Conservation (phyloP, 2,797 vertebrate species). For the Myotis myotis region DNA sequence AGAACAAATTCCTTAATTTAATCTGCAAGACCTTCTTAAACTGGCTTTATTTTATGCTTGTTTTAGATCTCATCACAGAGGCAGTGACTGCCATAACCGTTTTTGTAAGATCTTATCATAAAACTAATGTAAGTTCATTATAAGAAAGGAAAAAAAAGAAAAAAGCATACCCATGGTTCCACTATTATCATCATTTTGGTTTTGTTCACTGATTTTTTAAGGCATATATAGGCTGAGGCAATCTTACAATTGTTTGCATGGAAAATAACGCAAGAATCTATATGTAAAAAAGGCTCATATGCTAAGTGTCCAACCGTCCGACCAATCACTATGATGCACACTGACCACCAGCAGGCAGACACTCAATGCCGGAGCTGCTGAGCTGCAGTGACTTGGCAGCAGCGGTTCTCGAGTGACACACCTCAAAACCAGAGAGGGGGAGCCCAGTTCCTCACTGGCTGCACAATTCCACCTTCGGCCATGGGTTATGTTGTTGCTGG, state of each 20-base stretch:
- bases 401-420: too few species aligned
- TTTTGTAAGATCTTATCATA: not conserved
- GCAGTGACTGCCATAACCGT: not conserved
- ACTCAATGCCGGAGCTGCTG: too few species aligned
- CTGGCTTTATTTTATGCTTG: not conserved
- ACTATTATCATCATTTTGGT: conserved; percentile 15
- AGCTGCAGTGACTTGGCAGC: too few species aligned
- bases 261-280: not conserved
- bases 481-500: too few species aligned
- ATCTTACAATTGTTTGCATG: not conserved
- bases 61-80: not conserved
- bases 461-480: too few species aligned
- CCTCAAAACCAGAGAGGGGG: too few species aligned
- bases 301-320: too few species aligned
- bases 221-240: not conserved
- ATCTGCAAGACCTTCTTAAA: not conserved
- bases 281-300: too few species aligned
- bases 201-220: not conserved
- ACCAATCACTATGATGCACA: too few species aligned
- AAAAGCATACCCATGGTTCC: not conserved
- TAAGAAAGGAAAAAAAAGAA: not conserved
- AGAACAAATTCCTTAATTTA: not conserved
- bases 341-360: too few species aligned
- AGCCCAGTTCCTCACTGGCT: too few species aligned
- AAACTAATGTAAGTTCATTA: not conserved